These are phyloP conservation scores for Lycodopsis pacificus DNA, from an alignment of 2,797 vertebrate species.

Conservation along the genomic window DNA sequence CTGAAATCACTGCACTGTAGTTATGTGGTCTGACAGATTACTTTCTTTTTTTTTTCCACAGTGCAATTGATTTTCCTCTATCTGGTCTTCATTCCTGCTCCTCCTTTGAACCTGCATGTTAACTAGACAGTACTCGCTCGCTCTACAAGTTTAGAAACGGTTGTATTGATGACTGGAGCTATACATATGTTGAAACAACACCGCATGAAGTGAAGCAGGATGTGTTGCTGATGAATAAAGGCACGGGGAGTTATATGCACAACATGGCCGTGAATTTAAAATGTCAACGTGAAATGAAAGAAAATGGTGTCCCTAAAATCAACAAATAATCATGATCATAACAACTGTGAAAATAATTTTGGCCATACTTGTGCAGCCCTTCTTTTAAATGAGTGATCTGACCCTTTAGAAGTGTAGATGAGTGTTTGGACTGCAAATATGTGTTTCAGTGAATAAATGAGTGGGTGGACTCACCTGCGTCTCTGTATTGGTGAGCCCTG, in stretches of 20 bases:
- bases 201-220: neutral
- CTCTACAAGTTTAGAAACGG: conserved; percentile 34
- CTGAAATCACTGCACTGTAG: conserved; percentile 61
- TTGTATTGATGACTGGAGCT: conserved; percentile 9
- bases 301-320: too few species aligned
- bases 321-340: neutral
- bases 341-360: neutral
- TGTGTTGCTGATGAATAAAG: conserved; percentile 12
- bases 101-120: conserved; percentile 45
- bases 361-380: neutral
- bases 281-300: too few species aligned
- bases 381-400: neutral
- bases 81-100: conserved; percentile 52
- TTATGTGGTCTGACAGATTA: conserved; percentile 67
- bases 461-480: neutral
- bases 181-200: conserved; percentile 19
- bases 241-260: neutral
- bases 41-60: conserved; percentile 56
- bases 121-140: conserved; percentile 33
- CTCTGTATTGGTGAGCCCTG: neutral
- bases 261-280: too few species aligned
- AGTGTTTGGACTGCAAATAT: neutral
- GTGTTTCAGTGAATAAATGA: neutral
- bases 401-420: neutral
- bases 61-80: conserved; percentile 71